Conservation (phyloP, 2,113 vertebrate species). For the Malurus melanocephalus region DNA sequence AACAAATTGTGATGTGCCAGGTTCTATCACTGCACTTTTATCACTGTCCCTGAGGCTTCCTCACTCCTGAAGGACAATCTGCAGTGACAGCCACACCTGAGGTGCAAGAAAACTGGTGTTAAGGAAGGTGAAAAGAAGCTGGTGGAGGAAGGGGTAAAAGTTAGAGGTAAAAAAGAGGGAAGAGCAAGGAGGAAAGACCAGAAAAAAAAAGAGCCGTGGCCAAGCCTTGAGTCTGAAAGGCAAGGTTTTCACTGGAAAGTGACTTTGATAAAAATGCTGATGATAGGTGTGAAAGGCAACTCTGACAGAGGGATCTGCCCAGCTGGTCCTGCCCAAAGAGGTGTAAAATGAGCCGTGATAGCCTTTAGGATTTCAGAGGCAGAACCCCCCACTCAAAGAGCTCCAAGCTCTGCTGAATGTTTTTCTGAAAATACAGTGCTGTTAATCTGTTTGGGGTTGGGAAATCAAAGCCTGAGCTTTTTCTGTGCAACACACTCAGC, state of each 20-base stretch:
- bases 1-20: background rate
- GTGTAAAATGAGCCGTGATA: background rate
- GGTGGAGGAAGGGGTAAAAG: background rate
- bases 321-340: background rate
- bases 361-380: background rate
- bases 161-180: background rate
- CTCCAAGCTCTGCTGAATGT: background rate
- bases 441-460: too few species aligned
- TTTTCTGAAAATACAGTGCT: background rate
- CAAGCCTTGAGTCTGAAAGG: background rate
- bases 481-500: background rate
- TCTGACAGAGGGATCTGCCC: background rate
- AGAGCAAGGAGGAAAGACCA: background rate
- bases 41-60: background rate
- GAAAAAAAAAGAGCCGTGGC: background rate
- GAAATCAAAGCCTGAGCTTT: background rate
- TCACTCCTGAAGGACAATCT: background rate
- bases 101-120: background rate
- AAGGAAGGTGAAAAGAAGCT: background rate
- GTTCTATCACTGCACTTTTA: background rate
- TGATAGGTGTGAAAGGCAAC: background rate
- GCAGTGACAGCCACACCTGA: background rate
- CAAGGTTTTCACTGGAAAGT: background rate
- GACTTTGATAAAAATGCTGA: background rate
- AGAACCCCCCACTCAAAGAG: rapidly evolving